These are phyloP conservation scores for Nothobranchius furzeri DNA, from an alignment of 2,113 vertebrate species.

Conservation along the genomic window DNA sequence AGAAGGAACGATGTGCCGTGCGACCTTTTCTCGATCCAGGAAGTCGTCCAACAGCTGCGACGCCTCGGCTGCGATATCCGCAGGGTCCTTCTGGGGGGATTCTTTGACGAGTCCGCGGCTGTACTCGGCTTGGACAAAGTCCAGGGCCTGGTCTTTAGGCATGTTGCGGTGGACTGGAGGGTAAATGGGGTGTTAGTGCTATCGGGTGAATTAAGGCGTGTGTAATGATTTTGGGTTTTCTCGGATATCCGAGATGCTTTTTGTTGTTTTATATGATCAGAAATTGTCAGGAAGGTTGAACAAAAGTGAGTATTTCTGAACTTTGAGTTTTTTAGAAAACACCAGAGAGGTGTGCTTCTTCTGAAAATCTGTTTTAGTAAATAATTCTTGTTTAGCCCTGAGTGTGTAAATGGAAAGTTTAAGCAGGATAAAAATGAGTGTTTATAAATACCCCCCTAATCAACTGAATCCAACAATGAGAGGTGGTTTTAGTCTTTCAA, in stretches of 20 bases:
- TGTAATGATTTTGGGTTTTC: too few relatives aligned
- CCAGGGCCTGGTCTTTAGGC: slow-evolving; percentile 83
- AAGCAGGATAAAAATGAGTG: too few relatives aligned
- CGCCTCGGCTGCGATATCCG: slow-evolving; percentile 73
- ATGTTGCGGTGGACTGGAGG: slow-evolving; percentile 76
- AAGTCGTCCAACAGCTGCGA: slow-evolving; percentile 79
- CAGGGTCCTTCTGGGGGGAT: slow-evolving; percentile 61
- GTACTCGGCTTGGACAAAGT: slow-evolving; percentile 74
- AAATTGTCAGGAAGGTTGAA: background rate
- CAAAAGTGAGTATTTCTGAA: background rate
- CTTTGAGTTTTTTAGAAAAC: background rate
- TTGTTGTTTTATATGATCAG: background rate
- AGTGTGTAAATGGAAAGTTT: too few relatives aligned
- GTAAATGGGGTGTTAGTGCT: slow-evolving; percentile 48
- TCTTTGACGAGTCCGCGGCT: slow-evolving; percentile 67
- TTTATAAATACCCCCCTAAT: too few relatives aligned
- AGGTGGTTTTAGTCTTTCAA: too few relatives aligned
- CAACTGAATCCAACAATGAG: too few relatives aligned
- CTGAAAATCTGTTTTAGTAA: too few relatives aligned
- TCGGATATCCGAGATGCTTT: background rate
- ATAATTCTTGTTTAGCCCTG: background rate
- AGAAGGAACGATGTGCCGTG: slow-evolving; percentile 71
- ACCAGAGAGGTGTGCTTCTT: too few relatives aligned
- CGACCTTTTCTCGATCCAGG: slow-evolving; percentile 67
- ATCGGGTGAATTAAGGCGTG: background rate